Percentiles rank a stretch among this genome's conserved stretches.
These are phyloP conservation scores for Melozone crissalis DNA, from an alignment of 2,113 vertebrate genomes.

Conservation along the genomic window DNA sequence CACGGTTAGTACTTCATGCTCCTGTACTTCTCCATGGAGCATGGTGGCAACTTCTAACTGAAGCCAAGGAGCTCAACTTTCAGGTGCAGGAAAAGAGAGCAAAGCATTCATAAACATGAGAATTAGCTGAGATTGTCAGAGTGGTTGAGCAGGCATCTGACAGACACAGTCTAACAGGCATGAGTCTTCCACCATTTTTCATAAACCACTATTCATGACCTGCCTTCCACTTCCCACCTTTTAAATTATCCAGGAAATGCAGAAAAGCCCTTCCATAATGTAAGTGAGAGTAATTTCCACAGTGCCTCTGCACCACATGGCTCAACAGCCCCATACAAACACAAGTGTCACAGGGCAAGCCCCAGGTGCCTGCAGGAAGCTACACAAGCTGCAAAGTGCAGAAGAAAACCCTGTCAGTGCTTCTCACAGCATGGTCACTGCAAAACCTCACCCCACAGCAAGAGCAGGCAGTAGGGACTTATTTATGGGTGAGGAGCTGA, in stretches of 20 bases:
- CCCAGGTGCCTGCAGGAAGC: background rate
- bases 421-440: background rate
- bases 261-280: background rate
- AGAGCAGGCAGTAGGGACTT: background rate
- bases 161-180: background rate
- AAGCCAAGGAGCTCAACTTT: background rate
- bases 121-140: background rate
- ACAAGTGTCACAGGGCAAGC: background rate
- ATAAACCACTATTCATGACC: background rate
- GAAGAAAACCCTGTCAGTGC: background rate
- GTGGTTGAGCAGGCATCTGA: background rate
- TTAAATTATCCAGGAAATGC: background rate
- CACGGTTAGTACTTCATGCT: background rate
- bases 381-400: background rate
- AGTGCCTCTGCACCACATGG: background rate
- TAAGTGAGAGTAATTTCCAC: background rate
- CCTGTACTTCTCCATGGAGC: background rate
- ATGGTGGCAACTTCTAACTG: background rate
- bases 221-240: background rate
- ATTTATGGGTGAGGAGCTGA: background rate
- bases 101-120: background rate
- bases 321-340: background rate
- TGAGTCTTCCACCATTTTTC: background rate
- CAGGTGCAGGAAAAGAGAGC: background rate
- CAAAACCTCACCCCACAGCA: background rate